Percentiles rank a stretch among this genome's conserved stretches.
phyloP scores from a whole-genome alignment of 2,113 vertebrate genomes.

The Taxidea taxus region DNA sequence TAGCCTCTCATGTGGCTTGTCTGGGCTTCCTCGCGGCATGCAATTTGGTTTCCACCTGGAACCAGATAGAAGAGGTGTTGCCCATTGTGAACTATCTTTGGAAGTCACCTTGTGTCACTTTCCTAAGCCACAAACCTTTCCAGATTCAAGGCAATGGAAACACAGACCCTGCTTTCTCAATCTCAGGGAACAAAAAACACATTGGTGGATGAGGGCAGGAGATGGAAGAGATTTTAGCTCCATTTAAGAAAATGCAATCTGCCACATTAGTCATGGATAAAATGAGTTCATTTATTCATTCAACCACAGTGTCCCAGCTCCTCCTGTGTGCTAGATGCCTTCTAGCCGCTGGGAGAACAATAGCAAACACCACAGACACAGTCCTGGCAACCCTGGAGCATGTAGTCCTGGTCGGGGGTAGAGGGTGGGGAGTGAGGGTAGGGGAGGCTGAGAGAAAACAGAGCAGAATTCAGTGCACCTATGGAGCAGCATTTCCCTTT shows the following conservation, averaged over 20 bases:
- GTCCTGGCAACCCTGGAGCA: background rate
- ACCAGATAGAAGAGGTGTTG: background rate
- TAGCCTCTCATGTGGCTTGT: background rate
- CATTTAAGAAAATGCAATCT: background rate
- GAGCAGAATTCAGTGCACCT: accelerated
- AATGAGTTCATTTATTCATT: no score
- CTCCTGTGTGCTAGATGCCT: background rate
- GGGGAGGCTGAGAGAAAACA: background rate
- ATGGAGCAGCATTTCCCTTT: background rate
- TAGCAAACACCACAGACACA: no score
- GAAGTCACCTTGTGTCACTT: background rate
- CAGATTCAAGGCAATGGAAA: background rate
- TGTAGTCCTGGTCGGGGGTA: no score
- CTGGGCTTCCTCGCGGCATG: background rate
- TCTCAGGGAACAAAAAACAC: background rate
- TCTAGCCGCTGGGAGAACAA: background rate
- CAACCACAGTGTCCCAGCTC: background rate
- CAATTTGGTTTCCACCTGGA: accelerated
- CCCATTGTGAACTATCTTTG: background rate
- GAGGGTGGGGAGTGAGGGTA: no score
- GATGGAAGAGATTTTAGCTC: background rate
- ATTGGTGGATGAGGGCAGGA: background rate
- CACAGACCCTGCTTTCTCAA: background rate
- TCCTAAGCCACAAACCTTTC: background rate
- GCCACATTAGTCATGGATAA: accelerated